Base-by-base conservation (phyloP, 2,888 invertebrate species). In the Noctua fimbriata region DNA sequence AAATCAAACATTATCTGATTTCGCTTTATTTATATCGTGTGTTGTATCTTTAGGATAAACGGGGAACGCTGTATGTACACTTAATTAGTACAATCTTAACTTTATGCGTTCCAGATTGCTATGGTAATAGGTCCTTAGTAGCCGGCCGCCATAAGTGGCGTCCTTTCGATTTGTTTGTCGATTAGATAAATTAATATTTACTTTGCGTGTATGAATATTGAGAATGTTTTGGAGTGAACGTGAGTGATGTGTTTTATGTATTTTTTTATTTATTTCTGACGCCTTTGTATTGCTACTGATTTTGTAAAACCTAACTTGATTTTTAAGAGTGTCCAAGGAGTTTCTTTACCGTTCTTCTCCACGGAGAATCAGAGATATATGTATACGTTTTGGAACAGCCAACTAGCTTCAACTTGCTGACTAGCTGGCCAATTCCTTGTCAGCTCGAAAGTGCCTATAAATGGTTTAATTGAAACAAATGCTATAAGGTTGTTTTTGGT, bases 1-100 rank as follows among this genome's bases (percentile, higher is more conserved):
- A 84, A 84, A 81, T 75, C 58, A 67, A 76, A 76, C 70, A 85
- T 69, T 88, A 88, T 87, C 87, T 83, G 87, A 86, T 82, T 88
- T 83, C 58, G 81, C 83, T 87, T 89, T 85, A 89, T 89, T 89
- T 89, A 89, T 89, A 89, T 89, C 89, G 69, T 80, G 58, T 73
- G 70, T 73, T 83, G 78, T 86, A 86, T 89, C 90, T 91, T 66
- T 58, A 36, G 90, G 93, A 94, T 94, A 93, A 93, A 90, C 90
- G 90, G 91, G 93, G 92, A 93, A 90, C 90, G 91, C 87, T 90
- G 90, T 60, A 90, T 90, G 92, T 93, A 93, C 91, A 93, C 93
- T 96, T 96, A 96, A 96, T 96, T 96, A 96, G 94, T 94, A 93
- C 94, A 94, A 95, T 95, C 96, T 95, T 92, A 94, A 95, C 92